Evolutionary conservation across 2,797 vertebrate genomes (phyloP).

Genomic region (Buphagus erythrorhynchus): DNA sequence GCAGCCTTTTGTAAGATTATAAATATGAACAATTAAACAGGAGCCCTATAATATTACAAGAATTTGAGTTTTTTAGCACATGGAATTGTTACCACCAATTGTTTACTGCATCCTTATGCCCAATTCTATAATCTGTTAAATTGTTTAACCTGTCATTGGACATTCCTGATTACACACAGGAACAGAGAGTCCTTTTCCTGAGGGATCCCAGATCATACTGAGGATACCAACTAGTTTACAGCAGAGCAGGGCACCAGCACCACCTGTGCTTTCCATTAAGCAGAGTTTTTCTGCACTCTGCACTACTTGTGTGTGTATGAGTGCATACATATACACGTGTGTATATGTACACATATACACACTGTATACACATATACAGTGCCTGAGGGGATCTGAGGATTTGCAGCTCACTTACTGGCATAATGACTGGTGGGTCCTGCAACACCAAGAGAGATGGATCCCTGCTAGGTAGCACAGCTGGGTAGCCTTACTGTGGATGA

Average conservation of each 20-base stretch:
- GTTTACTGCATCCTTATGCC: neutral
- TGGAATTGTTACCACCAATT: neutral
- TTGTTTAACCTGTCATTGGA: neutral
- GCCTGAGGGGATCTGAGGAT: neutral
- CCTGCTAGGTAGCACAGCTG: neutral
- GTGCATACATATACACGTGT: fast-evolving
- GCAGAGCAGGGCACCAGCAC: neutral
- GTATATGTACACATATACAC: no score
- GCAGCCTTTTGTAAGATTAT: neutral
- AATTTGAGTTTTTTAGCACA: fast-evolving
- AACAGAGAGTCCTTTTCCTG: neutral
- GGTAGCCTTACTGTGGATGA: neutral
- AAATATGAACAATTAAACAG: neutral
- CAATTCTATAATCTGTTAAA: neutral
- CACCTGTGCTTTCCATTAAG: neutral
- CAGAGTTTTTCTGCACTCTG: neutral
- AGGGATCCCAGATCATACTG: neutral
- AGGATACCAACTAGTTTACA: neutral
- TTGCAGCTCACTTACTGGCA: neutral
- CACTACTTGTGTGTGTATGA: no score
- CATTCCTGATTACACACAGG: fast-evolving
- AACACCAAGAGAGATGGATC: neutral
- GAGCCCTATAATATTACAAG: neutral
- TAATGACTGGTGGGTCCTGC: neutral
- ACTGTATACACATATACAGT: no score